These are phyloP conservation scores for Hedya salicella DNA, from an alignment of 2,888 invertebrate genomes.

Conservation along the genomic window DNA sequence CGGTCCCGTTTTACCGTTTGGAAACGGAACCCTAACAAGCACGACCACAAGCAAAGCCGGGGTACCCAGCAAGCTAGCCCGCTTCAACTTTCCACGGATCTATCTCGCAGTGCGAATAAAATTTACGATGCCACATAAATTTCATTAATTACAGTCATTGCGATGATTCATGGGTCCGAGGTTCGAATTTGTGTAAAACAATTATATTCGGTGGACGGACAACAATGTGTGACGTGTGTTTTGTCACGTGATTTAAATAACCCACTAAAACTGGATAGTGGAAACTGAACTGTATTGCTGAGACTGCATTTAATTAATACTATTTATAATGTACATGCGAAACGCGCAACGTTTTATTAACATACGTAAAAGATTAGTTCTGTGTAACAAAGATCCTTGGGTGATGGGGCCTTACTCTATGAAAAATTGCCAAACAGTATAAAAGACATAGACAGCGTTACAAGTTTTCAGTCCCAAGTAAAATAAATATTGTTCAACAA, in stretches of 20 bases:
- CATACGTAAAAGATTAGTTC: too few species aligned
- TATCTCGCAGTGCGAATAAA: constrained; percentile 37
- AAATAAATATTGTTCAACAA: too few species aligned
- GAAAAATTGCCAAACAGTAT: too few species aligned
- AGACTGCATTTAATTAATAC: not conserved
- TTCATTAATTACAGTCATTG: constrained; percentile 43
- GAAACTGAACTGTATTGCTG: not conserved
- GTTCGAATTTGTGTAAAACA: constrained; percentile 44
- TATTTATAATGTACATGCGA: too few species aligned
- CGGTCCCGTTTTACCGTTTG: too few species aligned
- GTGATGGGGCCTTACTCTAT: too few species aligned
- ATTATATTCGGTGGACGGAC: constrained; percentile 38
- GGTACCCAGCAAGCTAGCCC: not conserved
- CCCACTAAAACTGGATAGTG: not conserved
- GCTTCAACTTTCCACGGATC: constrained; percentile 33
- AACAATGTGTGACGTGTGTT: constrained; percentile 23
- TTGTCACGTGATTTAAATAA: constrained; percentile 17
- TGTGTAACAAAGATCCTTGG: too few species aligned
- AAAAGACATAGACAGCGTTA: too few species aligned
- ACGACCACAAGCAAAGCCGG: not conserved
- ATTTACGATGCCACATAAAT: constrained; percentile 41
- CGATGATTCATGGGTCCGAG: constrained; percentile 40
- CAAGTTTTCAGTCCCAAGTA: too few species aligned
- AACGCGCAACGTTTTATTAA: too few species aligned
- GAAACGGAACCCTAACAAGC: too few species aligned